Percentiles rank a stretch among this genome's conserved stretches.
Evolutionary conservation across 1,140 invertebrate species (phyloP).

Genomic region (Caenorhabditis briggsae): DNA sequence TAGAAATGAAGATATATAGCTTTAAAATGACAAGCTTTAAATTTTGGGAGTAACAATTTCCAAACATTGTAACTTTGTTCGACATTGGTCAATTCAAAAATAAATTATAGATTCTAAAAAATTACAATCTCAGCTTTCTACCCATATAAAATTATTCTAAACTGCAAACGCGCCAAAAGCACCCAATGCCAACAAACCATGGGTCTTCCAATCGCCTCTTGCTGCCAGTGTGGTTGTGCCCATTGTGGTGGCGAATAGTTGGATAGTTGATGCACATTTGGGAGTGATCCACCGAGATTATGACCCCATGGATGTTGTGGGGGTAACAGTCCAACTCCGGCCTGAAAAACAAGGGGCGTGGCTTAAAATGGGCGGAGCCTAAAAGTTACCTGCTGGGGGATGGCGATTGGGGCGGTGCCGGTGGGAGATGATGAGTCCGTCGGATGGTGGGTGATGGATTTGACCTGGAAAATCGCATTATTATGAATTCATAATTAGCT

Average conservation of each 20-base stretch:
- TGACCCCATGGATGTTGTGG: conserved; percentile 25
- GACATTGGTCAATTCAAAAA: too few species aligned
- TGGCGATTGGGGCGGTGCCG: not conserved
- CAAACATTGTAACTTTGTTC: too few species aligned
- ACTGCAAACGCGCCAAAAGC: not conserved
- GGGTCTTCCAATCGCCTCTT: not conserved
- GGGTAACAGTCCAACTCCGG: conserved; percentile 42
- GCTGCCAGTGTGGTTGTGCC: conserved; percentile 35
- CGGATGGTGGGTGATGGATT: conserved; percentile 41
- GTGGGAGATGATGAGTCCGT: conserved; percentile 37
- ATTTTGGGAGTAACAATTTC: too few species aligned
- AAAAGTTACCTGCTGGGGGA: conserved; percentile 12
- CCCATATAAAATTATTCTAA: too few species aligned
- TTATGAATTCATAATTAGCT: not conserved
- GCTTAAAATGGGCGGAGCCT: not conserved
- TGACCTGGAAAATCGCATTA: not conserved
- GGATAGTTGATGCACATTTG: conserved; percentile 57
- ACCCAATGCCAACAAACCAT: not conserved
- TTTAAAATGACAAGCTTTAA: too few species aligned
- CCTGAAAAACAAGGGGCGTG: not conserved
- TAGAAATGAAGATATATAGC: too few species aligned
- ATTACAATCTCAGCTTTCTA: too few species aligned
- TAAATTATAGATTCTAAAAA: too few species aligned
- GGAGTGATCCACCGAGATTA: conserved; percentile 57
- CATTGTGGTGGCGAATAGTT: conserved; percentile 50